Base-by-base conservation (phyloP, 2,888 invertebrate species). In the Meteorus cinctellus region DNA sequence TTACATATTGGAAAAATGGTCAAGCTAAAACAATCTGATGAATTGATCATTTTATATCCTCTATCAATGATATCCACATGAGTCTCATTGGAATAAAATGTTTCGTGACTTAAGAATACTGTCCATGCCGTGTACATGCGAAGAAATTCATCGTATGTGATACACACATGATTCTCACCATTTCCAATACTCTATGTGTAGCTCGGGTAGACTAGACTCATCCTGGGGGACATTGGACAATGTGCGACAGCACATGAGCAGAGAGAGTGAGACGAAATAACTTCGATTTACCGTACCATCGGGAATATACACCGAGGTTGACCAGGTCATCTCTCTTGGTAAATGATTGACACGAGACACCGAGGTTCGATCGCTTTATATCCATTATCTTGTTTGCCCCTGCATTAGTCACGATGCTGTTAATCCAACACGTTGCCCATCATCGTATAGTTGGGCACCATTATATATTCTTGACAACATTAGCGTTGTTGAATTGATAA, bases 361-460 rank as follows among this genome's bases (percentile, higher is more conserved):
- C 65, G 60, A 63, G 65, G 74, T 60, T 71, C 45, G 68, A 76
- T 76, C 76, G 62, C 67, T 73, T 78, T 76, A 76, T 72, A 55
- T 55, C 74, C 78, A 78, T 78, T 78, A 78, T 71, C 67, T 67
- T 67, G 71, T 78, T 78, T 76, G 69, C 66, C 73, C 14, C 36
- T 65, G 36, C 65, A 65, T 65, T 65, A 65, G 65, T 34, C 65
- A 36, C 65, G 41, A 65, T 36, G 36, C 65, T 65, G 34, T 65
- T 65, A 65, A 65, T 65, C 65, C 12, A 36, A 65, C 41, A 55
- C 55, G 10, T 19, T 8, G 36, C 65, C 19, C 6, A 65, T 65
- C 36, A 19, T 65, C 55, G 24, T 19, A 55, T 10, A 24, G 36
- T 19, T 19, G 36, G 19, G 19, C 8, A 5, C 34, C 24, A 65